Evolutionary conservation across 1,140 invertebrate species (phyloP), one percentile per base, ranked within the genome.

Genomic region (Ooceraea biroi): DNA sequence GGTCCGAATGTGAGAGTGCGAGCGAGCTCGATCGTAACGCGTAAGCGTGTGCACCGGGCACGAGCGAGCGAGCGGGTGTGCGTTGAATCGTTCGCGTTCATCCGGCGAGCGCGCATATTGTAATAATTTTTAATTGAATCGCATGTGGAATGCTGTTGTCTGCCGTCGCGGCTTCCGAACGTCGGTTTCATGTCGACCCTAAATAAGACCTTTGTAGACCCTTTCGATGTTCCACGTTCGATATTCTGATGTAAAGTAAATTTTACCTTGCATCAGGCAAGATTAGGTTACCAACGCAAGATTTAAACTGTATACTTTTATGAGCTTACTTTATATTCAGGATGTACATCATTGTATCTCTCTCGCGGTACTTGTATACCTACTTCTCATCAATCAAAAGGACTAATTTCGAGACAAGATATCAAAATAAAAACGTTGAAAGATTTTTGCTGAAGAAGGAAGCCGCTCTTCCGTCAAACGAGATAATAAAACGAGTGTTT

Each of bases 141-240:
- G 27, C 41, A 14, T 19, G 25, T 73, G 72, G 86, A 82, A 88
- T 77, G 66, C 55, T 27, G 85, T 88, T 85, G 86, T 85, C 66
- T 22, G 44, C 14, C 36, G 25, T 30, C 2, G 17, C 41, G 19
- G 63, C 46, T 71, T 87, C 58, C 63, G 44, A 36, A 66, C 36
- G 48, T 68, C 41, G n/a, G 12, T 44, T 46, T 30, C 30, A 48
- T 19, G 19, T 85, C 11, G 44, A 27, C 50, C 19, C 55, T 48
- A 57, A 1, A 5, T 3, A 8, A 46, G 22, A 61, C 71, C 19
- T 60, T 5, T 27, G n/a, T n/a, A 52, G n/a, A 66, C 44, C 58
- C 30, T 50, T 52, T 30, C 19, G 22, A 58, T 41, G 4, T 19
- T n/a, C 36, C 25, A 52, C 48, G 48, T 25, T 71, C 44, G 12